Conservation (phyloP, 2,797 vertebrate species). For the Dicrostonyx torquatus region DNA sequence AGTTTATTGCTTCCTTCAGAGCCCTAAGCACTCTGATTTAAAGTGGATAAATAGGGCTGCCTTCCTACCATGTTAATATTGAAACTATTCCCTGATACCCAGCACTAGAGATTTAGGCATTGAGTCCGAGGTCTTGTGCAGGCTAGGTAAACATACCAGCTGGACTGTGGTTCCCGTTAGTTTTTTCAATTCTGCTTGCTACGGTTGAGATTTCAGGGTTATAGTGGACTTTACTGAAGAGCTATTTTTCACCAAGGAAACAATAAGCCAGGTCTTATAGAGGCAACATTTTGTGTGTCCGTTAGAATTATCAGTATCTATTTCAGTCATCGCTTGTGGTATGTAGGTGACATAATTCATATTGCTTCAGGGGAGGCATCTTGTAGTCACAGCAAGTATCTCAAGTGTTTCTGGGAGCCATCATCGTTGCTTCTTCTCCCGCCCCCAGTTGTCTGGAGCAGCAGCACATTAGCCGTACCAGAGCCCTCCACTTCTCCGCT, state of each 20-base stretch:
- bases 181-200: conserved; percentile 57
- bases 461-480: not conserved
- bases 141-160: not conserved
- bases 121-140: not conserved
- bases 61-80: conserved; percentile 29
- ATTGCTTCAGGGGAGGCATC: not conserved
- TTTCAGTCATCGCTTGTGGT: not conserved
- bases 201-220: conserved; percentile 34
- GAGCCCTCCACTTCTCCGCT: not conserved
- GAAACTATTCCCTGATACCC: not conserved
- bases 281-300: not conserved
- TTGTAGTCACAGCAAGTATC: not conserved
- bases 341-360: not conserved
- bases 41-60: not conserved
- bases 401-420: conserved; percentile 1
- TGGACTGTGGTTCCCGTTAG: not conserved
- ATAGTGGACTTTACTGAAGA: not conserved
- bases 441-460: not conserved
- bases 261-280: conserved; percentile 30
- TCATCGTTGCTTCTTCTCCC: not conserved
- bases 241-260: not conserved
- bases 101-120: not conserved
- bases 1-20: not conserved
- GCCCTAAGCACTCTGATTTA: not conserved
- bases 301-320: conserved; percentile 12